A percentile compares a stretch with the other conserved stretches of the same genome.
These are phyloP conservation scores for Abrostola triplasia DNA, from an alignment of 2,888 invertebrate species.

Conservation along the genomic window DNA sequence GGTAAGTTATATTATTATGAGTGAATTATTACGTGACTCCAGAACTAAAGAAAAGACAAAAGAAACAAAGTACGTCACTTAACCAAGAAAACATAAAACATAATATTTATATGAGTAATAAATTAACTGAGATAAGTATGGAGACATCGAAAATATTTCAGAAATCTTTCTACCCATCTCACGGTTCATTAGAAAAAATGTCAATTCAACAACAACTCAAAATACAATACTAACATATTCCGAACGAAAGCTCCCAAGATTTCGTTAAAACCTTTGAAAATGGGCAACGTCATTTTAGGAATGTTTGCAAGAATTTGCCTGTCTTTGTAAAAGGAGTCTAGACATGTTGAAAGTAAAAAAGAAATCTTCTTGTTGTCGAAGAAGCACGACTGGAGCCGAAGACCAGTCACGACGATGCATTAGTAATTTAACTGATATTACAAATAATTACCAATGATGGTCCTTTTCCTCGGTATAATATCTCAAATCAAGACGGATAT, in stretches of 20 bases:
- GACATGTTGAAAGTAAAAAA: not conserved
- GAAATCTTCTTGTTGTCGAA: not conserved
- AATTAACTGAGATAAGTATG: too few relatives aligned
- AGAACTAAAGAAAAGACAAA: too few relatives aligned
- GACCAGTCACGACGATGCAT: not conserved
- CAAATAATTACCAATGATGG: conserved; percentile 1
- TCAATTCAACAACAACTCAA: not conserved
- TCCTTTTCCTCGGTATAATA: not conserved
- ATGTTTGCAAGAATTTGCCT: conserved; percentile 1
- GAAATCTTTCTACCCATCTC: too few relatives aligned
- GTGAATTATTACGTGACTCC: too few relatives aligned
- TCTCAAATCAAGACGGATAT: not conserved
- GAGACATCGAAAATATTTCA: too few relatives aligned
- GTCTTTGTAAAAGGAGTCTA: not conserved
- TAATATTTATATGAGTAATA: too few relatives aligned
- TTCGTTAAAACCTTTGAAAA: not conserved
- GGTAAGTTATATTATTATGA: conserved; percentile 86
- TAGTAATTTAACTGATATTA: conserved; percentile 1
- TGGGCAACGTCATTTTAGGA: not conserved
- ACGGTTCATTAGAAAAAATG: not conserved
- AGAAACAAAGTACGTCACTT: too few relatives aligned
- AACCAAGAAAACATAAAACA: too few relatives aligned
- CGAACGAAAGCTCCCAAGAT: not conserved
- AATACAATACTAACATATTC: not conserved
- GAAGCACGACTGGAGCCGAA: not conserved